Evolutionary conservation across 2,797 vertebrate genomes (phyloP).

Genomic region (Hyperoplus immaculatus): DNA sequence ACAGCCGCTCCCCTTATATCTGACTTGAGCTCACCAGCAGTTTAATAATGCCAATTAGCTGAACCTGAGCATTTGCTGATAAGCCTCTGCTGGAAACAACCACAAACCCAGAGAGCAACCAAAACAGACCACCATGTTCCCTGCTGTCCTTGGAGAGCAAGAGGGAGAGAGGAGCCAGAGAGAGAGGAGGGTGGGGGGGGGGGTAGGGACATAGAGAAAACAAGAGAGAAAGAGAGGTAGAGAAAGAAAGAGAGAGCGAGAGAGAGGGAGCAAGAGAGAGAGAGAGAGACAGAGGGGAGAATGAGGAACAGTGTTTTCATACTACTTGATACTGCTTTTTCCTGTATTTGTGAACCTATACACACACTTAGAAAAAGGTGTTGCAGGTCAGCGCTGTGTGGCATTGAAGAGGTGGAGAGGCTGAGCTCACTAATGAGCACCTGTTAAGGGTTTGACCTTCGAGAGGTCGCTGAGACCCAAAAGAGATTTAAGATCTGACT

Average conservation of each 20-base stretch:
- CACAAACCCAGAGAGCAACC: constrained; percentile 44
- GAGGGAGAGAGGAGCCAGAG: background rate
- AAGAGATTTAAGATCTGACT: constrained; percentile 60
- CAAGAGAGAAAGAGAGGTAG: too few species aligned
- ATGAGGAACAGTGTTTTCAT: constrained; percentile 25
- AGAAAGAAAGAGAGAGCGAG: too few species aligned
- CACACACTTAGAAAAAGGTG: constrained; percentile 16
- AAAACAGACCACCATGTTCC: constrained; percentile 59
- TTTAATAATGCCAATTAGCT: constrained; percentile 84
- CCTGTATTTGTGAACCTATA: background rate
- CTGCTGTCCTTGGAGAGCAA: constrained; percentile 9
- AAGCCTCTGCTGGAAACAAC: constrained; percentile 71
- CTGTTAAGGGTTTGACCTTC: constrained; percentile 55
- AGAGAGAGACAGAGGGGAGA: constrained; percentile 24
- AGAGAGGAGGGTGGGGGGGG: background rate
- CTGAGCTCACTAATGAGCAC: constrained; percentile 52
- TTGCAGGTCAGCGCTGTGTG: constrained; percentile 35
- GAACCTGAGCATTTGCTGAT: constrained; percentile 78
- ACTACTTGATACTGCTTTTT: constrained; percentile 17
- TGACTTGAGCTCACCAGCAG: constrained; percentile 56
- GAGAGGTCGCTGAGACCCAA: constrained; percentile 47
- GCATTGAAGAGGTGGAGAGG: constrained; percentile 36
- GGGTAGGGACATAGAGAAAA: too few species aligned
- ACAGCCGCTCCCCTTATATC: constrained; percentile 55
- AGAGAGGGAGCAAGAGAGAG: background rate